phyloP scores from a whole-genome alignment of 2,113 vertebrate species.

The Oenanthe oenanthe region DNA sequence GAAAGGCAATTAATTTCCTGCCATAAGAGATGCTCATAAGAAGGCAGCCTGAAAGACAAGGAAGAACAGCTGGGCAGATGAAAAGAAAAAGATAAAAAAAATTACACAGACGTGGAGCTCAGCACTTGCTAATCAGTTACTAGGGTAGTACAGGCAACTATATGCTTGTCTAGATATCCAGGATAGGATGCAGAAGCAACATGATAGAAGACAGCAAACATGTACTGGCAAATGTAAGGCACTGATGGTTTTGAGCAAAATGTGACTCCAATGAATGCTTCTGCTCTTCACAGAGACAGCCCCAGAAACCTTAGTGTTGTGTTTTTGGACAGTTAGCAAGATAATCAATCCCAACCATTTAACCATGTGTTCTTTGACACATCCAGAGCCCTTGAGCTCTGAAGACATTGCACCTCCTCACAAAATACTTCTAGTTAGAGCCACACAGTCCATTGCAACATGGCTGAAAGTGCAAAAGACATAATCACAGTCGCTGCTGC shows the following conservation, averaged over 20 bases:
- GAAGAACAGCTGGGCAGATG: background rate
- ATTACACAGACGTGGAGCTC: background rate
- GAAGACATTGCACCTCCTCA: background rate
- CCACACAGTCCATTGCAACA: background rate
- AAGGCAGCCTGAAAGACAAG: background rate
- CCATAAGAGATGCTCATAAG: background rate
- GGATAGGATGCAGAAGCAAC: background rate
- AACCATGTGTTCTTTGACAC: background rate
- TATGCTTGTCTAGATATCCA: background rate
- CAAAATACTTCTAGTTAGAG: background rate
- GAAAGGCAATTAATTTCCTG: constrained; percentile 21
- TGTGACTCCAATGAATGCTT: background rate
- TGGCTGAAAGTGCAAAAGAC: background rate
- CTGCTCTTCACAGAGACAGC: background rate
- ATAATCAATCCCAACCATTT: background rate
- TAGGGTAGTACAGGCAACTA: background rate
- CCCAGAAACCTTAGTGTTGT: background rate
- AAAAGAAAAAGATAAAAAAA: background rate
- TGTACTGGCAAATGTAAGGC: background rate
- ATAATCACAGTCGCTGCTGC: background rate
- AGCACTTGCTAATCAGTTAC: background rate
- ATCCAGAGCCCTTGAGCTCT: background rate
- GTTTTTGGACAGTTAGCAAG: background rate
- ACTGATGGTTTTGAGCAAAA: background rate
- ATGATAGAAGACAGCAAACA: background rate